Conservation (phyloP, 1,140 invertebrate genomes). For the Agrypnia vestita region DNA sequence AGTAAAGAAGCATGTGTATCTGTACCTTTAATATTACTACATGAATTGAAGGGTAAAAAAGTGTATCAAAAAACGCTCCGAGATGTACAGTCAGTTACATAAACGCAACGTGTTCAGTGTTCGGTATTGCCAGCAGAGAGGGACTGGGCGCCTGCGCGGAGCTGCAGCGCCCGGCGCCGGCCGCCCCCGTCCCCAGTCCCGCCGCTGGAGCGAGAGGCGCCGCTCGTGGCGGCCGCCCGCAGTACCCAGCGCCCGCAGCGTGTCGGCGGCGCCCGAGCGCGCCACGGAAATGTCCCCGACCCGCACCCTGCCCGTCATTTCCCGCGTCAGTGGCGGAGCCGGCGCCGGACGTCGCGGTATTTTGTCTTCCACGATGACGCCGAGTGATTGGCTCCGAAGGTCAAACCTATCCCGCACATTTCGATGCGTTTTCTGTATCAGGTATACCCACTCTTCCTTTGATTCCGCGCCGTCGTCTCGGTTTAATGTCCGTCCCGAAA, state of each 20-base stretch:
- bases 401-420: slow-evolving; percentile 39
- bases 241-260: slow-evolving; percentile 21
- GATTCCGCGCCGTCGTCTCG: neutral
- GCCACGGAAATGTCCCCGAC: neutral
- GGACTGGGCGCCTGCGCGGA: too few relatives aligned
- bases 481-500: neutral
- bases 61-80: too few relatives aligned
- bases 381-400: slow-evolving; percentile 48
- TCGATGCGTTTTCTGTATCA: slow-evolving; percentile 2
- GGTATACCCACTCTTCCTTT: slow-evolving; percentile 9
- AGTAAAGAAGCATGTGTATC: too few relatives aligned
- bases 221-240: slow-evolving; percentile 8
- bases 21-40: too few relatives aligned
- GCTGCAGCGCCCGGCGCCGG: neutral
- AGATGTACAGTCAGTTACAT: too few relatives aligned
- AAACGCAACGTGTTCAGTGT: too few relatives aligned
- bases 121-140: too few relatives aligned
- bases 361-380: slow-evolving; percentile 46
- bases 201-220: neutral
- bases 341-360: slow-evolving; percentile 10
- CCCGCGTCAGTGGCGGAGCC: slow-evolving; percentile 31
- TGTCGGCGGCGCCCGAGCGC: slow-evolving; percentile 11
- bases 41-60: too few relatives aligned
- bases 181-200: neutral
- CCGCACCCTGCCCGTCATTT: neutral